Evolutionary conservation across 2,113 vertebrate genomes (phyloP).

Genomic region (Danionella cerebrum): DNA sequence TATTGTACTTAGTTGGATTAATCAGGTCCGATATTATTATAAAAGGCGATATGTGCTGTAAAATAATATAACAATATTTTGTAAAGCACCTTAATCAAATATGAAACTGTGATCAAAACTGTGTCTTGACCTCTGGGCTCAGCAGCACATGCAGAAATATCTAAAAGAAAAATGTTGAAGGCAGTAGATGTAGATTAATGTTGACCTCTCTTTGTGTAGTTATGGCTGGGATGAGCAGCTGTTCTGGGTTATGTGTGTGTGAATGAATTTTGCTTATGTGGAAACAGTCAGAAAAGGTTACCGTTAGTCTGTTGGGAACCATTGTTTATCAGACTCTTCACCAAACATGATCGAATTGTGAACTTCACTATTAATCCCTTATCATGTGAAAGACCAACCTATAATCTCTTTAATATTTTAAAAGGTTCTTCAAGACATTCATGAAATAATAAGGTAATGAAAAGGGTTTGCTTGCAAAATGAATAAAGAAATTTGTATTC

Average conservation of each 20-base stretch:
- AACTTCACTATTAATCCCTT: background rate
- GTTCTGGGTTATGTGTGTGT: background rate
- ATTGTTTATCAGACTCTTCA: conserved; percentile 25
- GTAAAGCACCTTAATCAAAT: too few species aligned
- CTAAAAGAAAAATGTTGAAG: background rate
- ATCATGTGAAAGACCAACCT: background rate
- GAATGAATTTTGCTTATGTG: background rate
- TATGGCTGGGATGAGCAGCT: conserved; percentile 15
- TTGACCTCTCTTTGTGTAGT: conserved; percentile 20
- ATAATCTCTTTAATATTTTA: background rate
- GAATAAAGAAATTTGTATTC: too few species aligned
- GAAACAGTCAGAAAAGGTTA: conserved; percentile 25
- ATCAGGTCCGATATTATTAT: too few species aligned
- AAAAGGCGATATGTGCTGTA: too few species aligned
- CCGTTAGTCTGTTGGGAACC: conserved; percentile 15
- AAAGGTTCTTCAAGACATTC: background rate
- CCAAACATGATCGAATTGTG: conserved; percentile 11
- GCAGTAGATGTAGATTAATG: conserved; percentile 6
- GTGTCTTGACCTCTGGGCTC: too few species aligned
- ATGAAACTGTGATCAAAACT: too few species aligned
- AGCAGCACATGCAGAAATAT: too few species aligned
- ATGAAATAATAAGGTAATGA: background rate
- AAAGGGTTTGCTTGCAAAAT: background rate
- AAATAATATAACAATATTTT: too few species aligned
- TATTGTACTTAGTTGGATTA: too few species aligned